Base-by-base conservation (phyloP, 2,797 vertebrate genomes). In the Kryptopterus vitreolus region DNA sequence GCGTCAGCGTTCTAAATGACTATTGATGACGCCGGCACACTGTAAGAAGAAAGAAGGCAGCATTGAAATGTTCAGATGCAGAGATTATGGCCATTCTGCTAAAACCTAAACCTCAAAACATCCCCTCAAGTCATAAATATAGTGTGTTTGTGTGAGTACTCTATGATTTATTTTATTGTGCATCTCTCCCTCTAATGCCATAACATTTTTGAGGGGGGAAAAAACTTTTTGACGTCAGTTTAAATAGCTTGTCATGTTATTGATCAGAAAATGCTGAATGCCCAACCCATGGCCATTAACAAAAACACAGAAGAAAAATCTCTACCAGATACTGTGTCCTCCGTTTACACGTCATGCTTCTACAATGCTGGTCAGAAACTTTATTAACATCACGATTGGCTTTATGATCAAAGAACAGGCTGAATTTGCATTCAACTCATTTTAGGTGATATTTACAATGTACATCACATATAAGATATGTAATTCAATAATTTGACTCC, bases 11-110 rank as follows among this genome's bases (percentile, higher is more conserved):
- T 84, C 86, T 89, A 93, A 94, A 93, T 94, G 89, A 94, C 93
- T 93, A 94, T 93, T 94, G 92, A 94, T 94, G 91, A 92, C 89
- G 88, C 91, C 83, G 88, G 89, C 88, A 88, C 79, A 82, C 84
- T 84, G 86, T 89, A 91, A 92, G 87, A 85, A 90, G 90, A 91
- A 88, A 88, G 88, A 92, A 90, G 88, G 86, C 83, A 69, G 83
- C 89, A 87, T 89, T 86, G 88, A 90, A 89, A 91, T 90, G 81
- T 85, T 89, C 84, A 58, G 62, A 33, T 66, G 80, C 83, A 77
- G 80, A 35, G 80, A 84, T 69, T 31, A n/a, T 46, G 76, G 83
- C 77, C 81, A 76, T 85, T 86, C 43, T 69, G 86, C 84, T 85
- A 59, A 85, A 84, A 74, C 76, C 76, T 81, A 66, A 88, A 87